Base-by-base conservation (phyloP, 92 coral and sea anemone genomes). In the Porites rus region DNA sequence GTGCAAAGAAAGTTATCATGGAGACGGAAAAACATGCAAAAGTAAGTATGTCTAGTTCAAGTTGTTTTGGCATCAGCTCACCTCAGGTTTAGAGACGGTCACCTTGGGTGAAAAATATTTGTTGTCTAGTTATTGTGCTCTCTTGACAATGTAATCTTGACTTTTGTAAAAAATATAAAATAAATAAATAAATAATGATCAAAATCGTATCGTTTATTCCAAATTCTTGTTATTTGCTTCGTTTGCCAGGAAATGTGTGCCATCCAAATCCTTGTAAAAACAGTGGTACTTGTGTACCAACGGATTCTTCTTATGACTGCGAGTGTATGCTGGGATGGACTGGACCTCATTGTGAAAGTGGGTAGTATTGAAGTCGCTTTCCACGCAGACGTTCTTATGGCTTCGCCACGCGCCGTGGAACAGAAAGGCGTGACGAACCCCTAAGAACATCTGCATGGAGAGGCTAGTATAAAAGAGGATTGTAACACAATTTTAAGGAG, bases 241-340 rank as follows among this genome's bases (percentile, higher is more conserved):
- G 65, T 38, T 54, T 72, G 75, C 17, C 79, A 97, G 99, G 92
- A 85, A 97, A 97, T 75, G 99, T 97, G 31, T 97, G 99, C 58
- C 99, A 97, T 71, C 99, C 99, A 3, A 97, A 97, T 61, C 99
- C 99, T 8, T 97, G 99, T 82, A 93, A 90, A 83, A 97, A 97
- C 76, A 91, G 94, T 51, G 99, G 98, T 2, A 90, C 90, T 11
- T 97, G 99, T 73, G 84, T 93, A 17, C 96, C 98, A 59, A 90
- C 98, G 10, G 99, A 94, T 13, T 92, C 90, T 17, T 90, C 97
- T 7, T 97, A 84, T 73, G 99, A 97, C 69, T 97, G 99, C 69
- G 98, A 97, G 64, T 97, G 99, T 80, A 67, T 88, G 20, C 83
- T 91, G 1, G 99, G 99, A 43, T 97, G 98, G 94, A 97, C 99